Conservation (phyloP, 2,888 invertebrate species). For the Limnephilus marmoratus region DNA sequence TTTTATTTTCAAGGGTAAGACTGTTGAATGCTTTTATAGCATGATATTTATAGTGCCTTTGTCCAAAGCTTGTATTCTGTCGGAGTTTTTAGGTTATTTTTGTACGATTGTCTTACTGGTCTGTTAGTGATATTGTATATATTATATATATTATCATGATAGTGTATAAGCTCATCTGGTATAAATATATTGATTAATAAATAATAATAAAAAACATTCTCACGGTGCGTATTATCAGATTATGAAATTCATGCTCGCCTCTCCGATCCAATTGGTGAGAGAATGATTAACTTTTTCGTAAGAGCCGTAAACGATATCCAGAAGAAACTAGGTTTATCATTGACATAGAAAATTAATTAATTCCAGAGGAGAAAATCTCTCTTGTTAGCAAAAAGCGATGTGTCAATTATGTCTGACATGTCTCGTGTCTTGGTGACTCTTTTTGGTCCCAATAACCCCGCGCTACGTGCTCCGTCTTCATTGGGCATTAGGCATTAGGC, state of each 20-base stretch:
- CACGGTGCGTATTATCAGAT: not conserved
- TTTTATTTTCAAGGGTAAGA: too few relatives aligned
- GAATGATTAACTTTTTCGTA: not conserved
- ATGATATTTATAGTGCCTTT: too few relatives aligned
- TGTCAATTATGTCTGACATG: slow-evolving; percentile 65
- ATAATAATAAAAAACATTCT: not conserved
- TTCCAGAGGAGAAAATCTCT: slow-evolving; percentile 39
- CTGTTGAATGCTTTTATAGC: too few relatives aligned
- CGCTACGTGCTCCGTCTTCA: slow-evolving; percentile 62
- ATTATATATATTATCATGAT: too few relatives aligned
- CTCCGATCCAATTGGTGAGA: not conserved
- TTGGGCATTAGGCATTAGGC: slow-evolving; percentile 58
- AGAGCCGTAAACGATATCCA: not conserved
- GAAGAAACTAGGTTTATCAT: slow-evolving; percentile 76
- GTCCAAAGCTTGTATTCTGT: too few relatives aligned
- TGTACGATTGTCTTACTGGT: too few relatives aligned
- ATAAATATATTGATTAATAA: too few relatives aligned
- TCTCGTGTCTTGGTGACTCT: slow-evolving; percentile 59
- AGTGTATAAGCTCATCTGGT: too few relatives aligned
- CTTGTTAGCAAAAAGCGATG: slow-evolving; percentile 58
- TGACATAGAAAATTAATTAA: slow-evolving; percentile 72
- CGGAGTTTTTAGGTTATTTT: too few relatives aligned
- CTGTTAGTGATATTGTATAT: too few relatives aligned
- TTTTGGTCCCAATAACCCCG: slow-evolving; percentile 60
- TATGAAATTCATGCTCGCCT: not conserved